Evolutionary conservation across 1,140 invertebrate genomes (phyloP).

Genomic region (Ptiloglossa arizonensis): DNA sequence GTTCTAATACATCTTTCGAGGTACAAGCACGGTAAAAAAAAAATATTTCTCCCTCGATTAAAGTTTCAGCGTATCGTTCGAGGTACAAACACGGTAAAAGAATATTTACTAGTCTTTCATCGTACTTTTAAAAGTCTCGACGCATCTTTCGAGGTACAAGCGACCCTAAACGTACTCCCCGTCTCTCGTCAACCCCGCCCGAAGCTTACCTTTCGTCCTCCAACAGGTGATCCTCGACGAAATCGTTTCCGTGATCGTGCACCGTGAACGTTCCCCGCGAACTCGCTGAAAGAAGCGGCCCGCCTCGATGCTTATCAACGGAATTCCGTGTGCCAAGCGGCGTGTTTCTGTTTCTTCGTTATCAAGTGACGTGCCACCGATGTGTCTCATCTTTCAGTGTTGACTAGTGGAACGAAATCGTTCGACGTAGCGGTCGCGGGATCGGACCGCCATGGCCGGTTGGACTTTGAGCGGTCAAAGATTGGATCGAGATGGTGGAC

Average conservation of each 20-base stretch:
- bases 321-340: background rate
- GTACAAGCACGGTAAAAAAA: too few relatives aligned
- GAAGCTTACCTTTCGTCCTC: too few relatives aligned
- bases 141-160: too few relatives aligned
- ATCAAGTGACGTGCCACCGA: background rate
- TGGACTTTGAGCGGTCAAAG: slow-evolving; percentile 80
- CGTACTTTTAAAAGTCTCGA: too few relatives aligned
- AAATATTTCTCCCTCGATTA: too few relatives aligned
- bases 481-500: slow-evolving; percentile 73
- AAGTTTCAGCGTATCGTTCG: too few relatives aligned
- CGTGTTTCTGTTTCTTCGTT: background rate
- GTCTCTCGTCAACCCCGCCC: too few relatives aligned
- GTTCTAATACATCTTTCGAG: too few relatives aligned
- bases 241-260: background rate
- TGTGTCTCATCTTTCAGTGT: background rate
- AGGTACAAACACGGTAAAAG: too few relatives aligned
- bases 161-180: too few relatives aligned
- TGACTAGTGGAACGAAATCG: background rate
- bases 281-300: background rate
- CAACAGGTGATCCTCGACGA: too few relatives aligned
- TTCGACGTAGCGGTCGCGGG: background rate
- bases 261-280: background rate
- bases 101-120: too few relatives aligned
- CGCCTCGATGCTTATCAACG: slow-evolving; percentile 1
- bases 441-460: slow-evolving; percentile 32